Evolutionary conservation across 92 coral and sea anemone genomes (phyloP), one percentile per base, ranked within the genome.

Genomic region (Porites evermanni): DNA sequence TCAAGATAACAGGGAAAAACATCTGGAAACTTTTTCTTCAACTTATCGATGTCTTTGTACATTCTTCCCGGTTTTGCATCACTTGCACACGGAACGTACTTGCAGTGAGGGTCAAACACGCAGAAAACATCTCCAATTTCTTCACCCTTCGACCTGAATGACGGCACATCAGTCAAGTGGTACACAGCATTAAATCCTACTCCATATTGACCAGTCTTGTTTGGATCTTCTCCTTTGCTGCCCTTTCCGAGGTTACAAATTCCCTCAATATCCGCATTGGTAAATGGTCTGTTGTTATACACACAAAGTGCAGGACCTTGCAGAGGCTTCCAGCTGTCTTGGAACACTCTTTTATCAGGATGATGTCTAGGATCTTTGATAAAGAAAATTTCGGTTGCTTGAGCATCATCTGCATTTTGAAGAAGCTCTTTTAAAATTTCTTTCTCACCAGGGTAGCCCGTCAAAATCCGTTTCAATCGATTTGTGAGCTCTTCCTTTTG

Each of bases 321-420:
- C 24, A 95, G 82, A 1, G 93, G 92, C 53, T 87, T 91, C 93
- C 96, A 93, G 67, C 83, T 56, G 18, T 92, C 89, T 71, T 91
- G 91, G 80, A 96, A 91, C 3, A 96, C 93, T 19, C 89, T 80
- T 77, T 92, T 87, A 12, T 84, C 78, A 12, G 88, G 92, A 71
- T 94, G 98, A 0, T 80, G 87, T n/a, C 98, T 93, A 0, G 95
- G 91, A 82, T 96, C 98, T 69, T 90, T 88, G 54, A 96, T 93
- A 76, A 96, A 96, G 50, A 92, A 91, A n/a, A 96, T 81, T 84
- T 91, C 91, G 1, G 94, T 94, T 24, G 98, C 98, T 53, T 90
- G 69, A 13, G 98, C 94, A 72, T 96, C 98, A 54, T 96, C 98
- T 29, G 98, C 98, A 44, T 96, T 96, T 77, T 96, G 98, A 23